Percentiles rank a stretch among this genome's conserved stretches.
phyloP scores from a whole-genome alignment of 1,140 invertebrate species.

The Nautilus pompilius region DNA sequence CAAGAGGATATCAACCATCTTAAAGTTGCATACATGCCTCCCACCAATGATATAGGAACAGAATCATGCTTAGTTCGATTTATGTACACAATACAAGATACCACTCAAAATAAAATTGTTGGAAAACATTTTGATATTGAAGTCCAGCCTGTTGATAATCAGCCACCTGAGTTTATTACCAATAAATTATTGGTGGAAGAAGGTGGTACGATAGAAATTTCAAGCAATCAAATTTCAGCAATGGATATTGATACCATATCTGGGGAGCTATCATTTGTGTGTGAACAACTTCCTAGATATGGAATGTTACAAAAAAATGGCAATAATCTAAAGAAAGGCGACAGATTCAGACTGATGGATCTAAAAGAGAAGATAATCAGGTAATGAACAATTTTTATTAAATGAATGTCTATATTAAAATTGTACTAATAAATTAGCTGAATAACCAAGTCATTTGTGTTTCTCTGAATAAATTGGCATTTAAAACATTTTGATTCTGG shows the following conservation, averaged over 20 bases:
- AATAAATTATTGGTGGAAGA: conserved; percentile 51
- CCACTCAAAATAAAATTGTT: conserved; percentile 48
- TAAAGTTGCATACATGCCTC: conserved; percentile 56
- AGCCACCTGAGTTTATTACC: conserved; percentile 47
- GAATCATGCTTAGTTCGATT: conserved; percentile 50
- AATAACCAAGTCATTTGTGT: no score
- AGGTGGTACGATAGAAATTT: conserved; percentile 47
- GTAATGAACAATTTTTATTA: no score
- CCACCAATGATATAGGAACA: conserved; percentile 53
- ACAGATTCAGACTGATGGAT: conserved; percentile 48
- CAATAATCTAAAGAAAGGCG: conserved; percentile 32
- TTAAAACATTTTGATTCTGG: no score
- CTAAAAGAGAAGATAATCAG: conserved; percentile 43
- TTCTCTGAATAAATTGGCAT: no score
- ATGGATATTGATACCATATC: conserved; percentile 50
- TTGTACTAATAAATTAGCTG: no score
- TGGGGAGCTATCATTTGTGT: conserved; percentile 45
- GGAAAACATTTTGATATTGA: conserved; percentile 55
- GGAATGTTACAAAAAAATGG: conserved; percentile 51
- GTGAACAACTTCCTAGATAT: conserved; percentile 45
- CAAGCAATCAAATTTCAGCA: conserved; percentile 47
- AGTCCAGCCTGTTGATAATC: conserved; percentile 51
- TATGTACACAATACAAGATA: conserved; percentile 53
- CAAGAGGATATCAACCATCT: conserved; percentile 54
- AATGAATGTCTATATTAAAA: no score